phyloP scores from a whole-genome alignment of 2,797 vertebrate species.

The Champsocephalus gunnari region DNA sequence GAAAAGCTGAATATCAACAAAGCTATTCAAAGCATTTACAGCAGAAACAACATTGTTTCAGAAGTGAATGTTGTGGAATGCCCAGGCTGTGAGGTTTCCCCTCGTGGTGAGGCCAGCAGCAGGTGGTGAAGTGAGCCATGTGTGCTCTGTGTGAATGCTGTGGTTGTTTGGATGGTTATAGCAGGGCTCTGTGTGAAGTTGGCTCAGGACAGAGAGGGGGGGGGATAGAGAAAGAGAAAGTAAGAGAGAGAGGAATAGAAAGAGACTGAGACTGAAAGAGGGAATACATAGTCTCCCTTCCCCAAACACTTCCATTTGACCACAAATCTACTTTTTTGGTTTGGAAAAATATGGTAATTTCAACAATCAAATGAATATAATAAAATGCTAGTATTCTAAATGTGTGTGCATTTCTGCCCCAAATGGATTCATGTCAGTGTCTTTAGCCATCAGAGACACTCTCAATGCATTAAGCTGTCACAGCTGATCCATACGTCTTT shows the following conservation, averaged over 20 bases:
- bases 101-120: slow-evolving; percentile 70
- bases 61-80: slow-evolving; percentile 35
- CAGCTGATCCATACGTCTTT: slow-evolving; percentile 50
- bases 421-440: slow-evolving; percentile 8
- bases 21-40: slow-evolving; percentile 6
- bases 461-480: slow-evolving; percentile 44
- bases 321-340: slow-evolving; percentile 9
- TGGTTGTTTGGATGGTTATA: slow-evolving; percentile 80
- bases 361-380: background rate
- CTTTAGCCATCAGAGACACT: slow-evolving; percentile 13
- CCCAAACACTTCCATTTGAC: slow-evolving; percentile 41
- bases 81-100: slow-evolving; percentile 60
- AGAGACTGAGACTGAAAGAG: slow-evolving; percentile 11
- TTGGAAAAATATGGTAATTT: too few species aligned
- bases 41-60: slow-evolving; percentile 27
- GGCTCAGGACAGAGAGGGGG: slow-evolving; percentile 54
- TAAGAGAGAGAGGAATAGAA: slow-evolving; percentile 20
- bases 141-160: slow-evolving; percentile 79
- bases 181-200: slow-evolving; percentile 79
- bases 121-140: slow-evolving; percentile 77
- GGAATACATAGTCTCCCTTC: slow-evolving; percentile 25
- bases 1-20: slow-evolving; percentile 4
- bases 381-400: background rate
- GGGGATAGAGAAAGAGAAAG: slow-evolving; percentile 13
- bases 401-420: background rate